A percentile compares a stretch with the other conserved stretches of the same genome.
Conservation (phyloP, 2,888 invertebrate genomes). For the Drosophila rubida region DNA sequence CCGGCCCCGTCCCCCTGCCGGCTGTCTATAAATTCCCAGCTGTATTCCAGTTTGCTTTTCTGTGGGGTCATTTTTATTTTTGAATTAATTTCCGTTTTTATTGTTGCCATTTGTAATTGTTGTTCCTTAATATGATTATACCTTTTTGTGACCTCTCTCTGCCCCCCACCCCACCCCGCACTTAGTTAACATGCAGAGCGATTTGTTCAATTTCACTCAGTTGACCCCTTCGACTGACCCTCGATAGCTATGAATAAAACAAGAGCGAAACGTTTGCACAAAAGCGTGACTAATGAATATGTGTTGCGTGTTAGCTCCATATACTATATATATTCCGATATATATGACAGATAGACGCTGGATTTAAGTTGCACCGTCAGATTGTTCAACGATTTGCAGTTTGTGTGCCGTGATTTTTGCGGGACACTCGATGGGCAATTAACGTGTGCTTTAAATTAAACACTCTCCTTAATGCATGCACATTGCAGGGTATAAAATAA, state of each 20-base stretch:
- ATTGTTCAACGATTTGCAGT: background rate
- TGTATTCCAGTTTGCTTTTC: conserved; percentile 1
- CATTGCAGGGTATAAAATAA: conserved; percentile 46
- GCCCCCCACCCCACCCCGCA: background rate
- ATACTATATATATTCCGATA: background rate
- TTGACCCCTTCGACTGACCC: background rate
- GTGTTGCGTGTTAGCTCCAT: too few species aligned
- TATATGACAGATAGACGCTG: too few species aligned
- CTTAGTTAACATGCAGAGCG: conserved; percentile 11
- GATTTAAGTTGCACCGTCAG: too few species aligned
- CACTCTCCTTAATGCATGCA: background rate
- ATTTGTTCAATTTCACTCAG: conserved; percentile 5
- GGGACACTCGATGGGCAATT: too few species aligned
- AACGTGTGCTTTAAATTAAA: background rate
- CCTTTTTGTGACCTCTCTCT: background rate
- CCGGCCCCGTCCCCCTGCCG: conserved; percentile 10
- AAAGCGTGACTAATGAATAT: background rate
- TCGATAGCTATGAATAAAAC: background rate
- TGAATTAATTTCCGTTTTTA: conserved; percentile 54
- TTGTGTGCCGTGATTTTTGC: too few species aligned
- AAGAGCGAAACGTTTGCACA: background rate
- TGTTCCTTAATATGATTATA: conserved; percentile 25
- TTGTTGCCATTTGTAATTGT: conserved; percentile 34
- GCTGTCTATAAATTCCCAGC: conserved; percentile 1
- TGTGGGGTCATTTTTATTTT: conserved; percentile 34